phyloP scores from a whole-genome alignment of 2,888 invertebrate genomes.

The Cerceris ruficornis region DNA sequence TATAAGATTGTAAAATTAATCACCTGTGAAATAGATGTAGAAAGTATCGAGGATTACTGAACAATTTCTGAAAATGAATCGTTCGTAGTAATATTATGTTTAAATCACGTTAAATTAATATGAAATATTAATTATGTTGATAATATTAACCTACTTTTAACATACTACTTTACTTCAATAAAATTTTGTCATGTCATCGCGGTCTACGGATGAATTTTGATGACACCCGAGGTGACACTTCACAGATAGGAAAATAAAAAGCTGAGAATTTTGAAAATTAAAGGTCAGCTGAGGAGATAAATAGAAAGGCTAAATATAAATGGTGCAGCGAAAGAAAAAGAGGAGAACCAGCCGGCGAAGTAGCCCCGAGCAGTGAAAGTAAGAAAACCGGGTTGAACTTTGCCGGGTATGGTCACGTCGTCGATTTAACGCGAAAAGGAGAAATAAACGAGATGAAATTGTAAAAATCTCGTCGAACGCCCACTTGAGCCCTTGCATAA shows the following conservation, averaged over 20 bases:
- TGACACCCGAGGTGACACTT: no score
- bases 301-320: slow-evolving; percentile 19
- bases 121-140: no score
- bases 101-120: no score
- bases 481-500: slow-evolving; percentile 46
- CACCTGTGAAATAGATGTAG: no score
- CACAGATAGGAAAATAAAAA: background rate
- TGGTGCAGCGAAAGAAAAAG: slow-evolving; percentile 4
- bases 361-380: slow-evolving; percentile 76
- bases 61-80: no score
- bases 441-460: slow-evolving; percentile 42
- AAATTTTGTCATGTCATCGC: no score
- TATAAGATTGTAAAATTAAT: no score
- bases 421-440: slow-evolving; percentile 44
- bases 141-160: no score
- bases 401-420: slow-evolving; percentile 61
- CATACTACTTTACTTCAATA: no score
- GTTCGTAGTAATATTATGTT: no score
- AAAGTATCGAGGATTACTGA: no score
- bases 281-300: slow-evolving; percentile 24
- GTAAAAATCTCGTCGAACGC: slow-evolving; percentile 41
- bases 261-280: slow-evolving; percentile 25
- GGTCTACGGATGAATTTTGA: no score
- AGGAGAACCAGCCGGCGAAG: slow-evolving; percentile 26
- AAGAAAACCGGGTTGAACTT: slow-evolving; percentile 68